phyloP scores from a whole-genome alignment of 2,888 invertebrate species.

The Chloroclysta siterata region DNA sequence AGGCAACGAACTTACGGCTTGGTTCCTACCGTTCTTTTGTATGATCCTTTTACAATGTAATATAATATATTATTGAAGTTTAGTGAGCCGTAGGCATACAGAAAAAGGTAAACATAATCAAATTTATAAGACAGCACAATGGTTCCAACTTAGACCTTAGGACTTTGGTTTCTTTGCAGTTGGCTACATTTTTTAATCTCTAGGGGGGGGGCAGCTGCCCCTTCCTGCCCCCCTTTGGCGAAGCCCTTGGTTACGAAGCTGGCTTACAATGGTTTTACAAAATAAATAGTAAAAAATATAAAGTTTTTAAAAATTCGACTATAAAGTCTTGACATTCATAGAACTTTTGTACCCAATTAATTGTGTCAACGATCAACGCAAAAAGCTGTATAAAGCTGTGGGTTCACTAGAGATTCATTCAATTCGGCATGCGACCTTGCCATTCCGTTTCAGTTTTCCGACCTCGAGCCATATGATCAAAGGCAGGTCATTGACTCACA shows the following conservation, averaged over 20 bases:
- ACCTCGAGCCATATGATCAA: slow-evolving; percentile 74
- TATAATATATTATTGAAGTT: too few relatives aligned
- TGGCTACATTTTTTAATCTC: too few relatives aligned
- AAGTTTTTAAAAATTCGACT: not conserved
- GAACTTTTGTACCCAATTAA: slow-evolving; percentile 3
- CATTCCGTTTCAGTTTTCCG: slow-evolving; percentile 65
- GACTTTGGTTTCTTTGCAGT: too few relatives aligned
- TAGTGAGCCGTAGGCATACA: too few relatives aligned
- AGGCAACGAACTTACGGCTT: too few relatives aligned
- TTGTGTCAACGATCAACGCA: slow-evolving; percentile 4
- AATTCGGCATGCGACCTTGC: slow-evolving; percentile 63
- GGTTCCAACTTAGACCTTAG: too few relatives aligned
- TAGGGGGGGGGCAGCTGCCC: too few relatives aligned
- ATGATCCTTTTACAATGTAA: too few relatives aligned
- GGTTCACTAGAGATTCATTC: slow-evolving; percentile 29
- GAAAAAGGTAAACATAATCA: too few relatives aligned
- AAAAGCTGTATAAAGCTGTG: slow-evolving; percentile 4
- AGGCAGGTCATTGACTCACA: slow-evolving; percentile 70
- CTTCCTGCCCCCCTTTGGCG: too few relatives aligned
- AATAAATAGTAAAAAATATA: not conserved
- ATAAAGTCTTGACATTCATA: slow-evolving; percentile 8
- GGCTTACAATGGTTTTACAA: not conserved
- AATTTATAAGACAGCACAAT: too few relatives aligned
- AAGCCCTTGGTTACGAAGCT: not conserved
- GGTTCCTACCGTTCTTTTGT: too few relatives aligned